A percentile compares a stretch with the other conserved stretches of the same genome.
Conservation (phyloP, 1,140 invertebrate species). For the Microplitis mediator region DNA sequence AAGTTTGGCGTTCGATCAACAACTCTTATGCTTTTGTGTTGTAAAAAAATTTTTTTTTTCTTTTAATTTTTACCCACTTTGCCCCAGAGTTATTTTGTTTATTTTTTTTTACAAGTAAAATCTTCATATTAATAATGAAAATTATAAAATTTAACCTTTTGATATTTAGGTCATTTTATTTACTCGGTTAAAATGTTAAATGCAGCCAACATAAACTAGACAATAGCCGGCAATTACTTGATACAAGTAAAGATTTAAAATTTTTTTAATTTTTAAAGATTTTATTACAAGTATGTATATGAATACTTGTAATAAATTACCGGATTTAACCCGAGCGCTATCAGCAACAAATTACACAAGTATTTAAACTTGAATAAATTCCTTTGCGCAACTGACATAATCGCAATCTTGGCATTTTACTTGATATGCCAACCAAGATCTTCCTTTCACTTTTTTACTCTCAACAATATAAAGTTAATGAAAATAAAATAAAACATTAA, state of each 20-base stretch:
- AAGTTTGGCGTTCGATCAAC: constrained; percentile 8
- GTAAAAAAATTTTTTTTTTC: not conserved
- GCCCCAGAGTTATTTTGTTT: too few species aligned
- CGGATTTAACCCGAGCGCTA: not conserved
- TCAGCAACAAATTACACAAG: not conserved
- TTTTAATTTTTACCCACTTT: not conserved
- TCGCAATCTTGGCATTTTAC: constrained; percentile 2
- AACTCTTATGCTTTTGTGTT: not conserved
- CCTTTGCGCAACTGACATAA: constrained; percentile 4
- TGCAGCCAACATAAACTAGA: constrained; percentile 4
- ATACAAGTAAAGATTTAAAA: not conserved
- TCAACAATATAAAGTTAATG: too few species aligned
- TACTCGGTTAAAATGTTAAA: constrained; percentile 1
- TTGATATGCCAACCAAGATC: not conserved
- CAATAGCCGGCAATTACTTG: not conserved
- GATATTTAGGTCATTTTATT: too few species aligned
- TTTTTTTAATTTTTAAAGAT: not conserved
- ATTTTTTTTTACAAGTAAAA: too few species aligned
- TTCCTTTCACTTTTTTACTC: constrained; percentile 16
- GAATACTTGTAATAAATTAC: not conserved
- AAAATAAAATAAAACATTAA: too few species aligned
- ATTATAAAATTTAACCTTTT: too few species aligned
- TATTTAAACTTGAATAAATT: constrained; percentile 5
- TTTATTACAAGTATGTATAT: too few species aligned
- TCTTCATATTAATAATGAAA: too few species aligned